Conservation (phyloP, 2,888 invertebrate genomes). For the Danaus chrysippus region DNA sequence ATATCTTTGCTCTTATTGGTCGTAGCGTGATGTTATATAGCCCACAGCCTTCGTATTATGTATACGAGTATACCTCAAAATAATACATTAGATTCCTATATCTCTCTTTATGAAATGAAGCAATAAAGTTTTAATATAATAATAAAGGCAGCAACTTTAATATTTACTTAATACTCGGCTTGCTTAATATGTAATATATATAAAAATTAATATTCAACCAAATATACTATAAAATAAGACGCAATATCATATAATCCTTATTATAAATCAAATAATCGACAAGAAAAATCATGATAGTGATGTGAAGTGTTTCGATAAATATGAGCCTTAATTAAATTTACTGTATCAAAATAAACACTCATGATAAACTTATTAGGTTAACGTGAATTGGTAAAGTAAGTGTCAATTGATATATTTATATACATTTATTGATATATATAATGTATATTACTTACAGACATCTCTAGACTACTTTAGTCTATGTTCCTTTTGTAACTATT, state of each 20-base stretch:
- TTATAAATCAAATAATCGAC: conserved; percentile 12
- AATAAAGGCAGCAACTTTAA: no score
- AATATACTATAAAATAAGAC: background rate
- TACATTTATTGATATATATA: background rate
- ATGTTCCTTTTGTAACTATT: no score
- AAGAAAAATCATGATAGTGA: conserved; percentile 13
- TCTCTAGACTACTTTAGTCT: no score
- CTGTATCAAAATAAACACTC: conserved; percentile 14
- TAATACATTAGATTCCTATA: no score
- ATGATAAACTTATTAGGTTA: background rate
- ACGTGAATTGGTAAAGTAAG: background rate
- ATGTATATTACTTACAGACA: no score
- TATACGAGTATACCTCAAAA: no score
- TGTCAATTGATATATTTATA: conserved; percentile 1
- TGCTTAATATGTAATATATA: background rate
- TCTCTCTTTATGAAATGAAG: no score
- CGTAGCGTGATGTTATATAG: no score
- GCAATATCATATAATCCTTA: background rate
- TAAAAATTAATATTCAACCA: background rate
- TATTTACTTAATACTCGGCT: no score
- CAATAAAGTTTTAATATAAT: no score
- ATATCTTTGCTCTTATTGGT: no score
- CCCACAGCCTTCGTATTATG: no score
- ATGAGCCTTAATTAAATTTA: conserved; percentile 23
- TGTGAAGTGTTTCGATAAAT: conserved; percentile 21